Base-by-base conservation (phyloP, 1,140 invertebrate genomes). In the Lepidurus arcticus region DNA sequence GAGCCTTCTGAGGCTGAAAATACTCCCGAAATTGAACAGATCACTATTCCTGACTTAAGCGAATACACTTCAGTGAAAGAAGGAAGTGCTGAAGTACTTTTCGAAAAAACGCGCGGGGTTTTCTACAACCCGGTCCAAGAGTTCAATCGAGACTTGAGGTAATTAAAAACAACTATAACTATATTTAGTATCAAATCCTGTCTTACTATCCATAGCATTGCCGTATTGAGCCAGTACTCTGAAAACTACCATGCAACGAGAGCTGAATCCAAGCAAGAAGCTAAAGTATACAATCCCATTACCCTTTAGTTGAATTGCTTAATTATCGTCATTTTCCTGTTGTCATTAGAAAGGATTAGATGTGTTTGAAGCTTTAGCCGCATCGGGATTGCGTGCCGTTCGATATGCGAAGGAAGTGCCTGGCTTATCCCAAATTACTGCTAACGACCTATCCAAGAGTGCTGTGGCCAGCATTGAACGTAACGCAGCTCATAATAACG, bases 71-170 rank as follows among this genome's bases (percentile, higher is more conserved):
- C n/a, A 43, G 75, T 91, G 44, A 86, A 81, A 78, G 94, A 96
- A 87, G 94, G 94, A 0, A 86, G 90, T 83, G 93, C 93, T 2
- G 88, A 89, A 82, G 90, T 95, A 79, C 82, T 88, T 13, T 85
- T 91, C 16, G 89, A 88, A 10, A 83, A 86, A 21, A 77, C 82
- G 10, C 88, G 90, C 74, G 90, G 92, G 84, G 95, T 98, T 0
- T 99, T 99, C 86, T 98, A 98, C 83, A 99, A 98, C 87, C 95
- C 95, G 3, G 96, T 98, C 21, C 97, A 99, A 86, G 94, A 98
- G 86, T 98, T 98, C 82, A 98, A 98, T 84, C 88, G 97, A 82
- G 97, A 99, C 87, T 85, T 99, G n/a, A 97, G 92, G 88, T 92
- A 88, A 34, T 34, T 34, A 34, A 34, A 34, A 1, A 34, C 1